Evolutionary conservation across 2,888 invertebrate genomes (phyloP).

Genomic region (Tipula confusa): DNA sequence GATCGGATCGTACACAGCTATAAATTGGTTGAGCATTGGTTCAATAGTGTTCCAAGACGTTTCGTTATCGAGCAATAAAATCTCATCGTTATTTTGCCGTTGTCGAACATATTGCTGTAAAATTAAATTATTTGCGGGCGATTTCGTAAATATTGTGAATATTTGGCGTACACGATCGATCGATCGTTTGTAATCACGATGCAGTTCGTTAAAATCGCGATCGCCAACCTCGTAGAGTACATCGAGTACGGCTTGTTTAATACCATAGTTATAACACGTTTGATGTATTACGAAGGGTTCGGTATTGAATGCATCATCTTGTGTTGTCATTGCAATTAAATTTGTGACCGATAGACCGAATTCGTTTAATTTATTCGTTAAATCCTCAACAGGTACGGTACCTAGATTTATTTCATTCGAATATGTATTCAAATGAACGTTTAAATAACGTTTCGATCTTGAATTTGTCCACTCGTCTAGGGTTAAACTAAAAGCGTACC

Average conservation of each 20-base stretch:
- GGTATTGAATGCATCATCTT: background rate
- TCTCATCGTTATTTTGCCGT: background rate
- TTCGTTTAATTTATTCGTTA: background rate
- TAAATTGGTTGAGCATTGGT: slow-evolving; percentile 26
- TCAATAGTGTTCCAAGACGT: slow-evolving; percentile 29
- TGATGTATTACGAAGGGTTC: background rate
- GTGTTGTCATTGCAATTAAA: slow-evolving; percentile 27
- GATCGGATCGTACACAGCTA: background rate
- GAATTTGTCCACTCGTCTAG: slow-evolving; percentile 29
- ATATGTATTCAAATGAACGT: slow-evolving; percentile 25
- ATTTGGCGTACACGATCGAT: background rate
- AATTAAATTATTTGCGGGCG: background rate
- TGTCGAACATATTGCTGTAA: background rate
- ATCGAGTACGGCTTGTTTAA: slow-evolving; percentile 12
- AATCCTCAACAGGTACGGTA: background rate
- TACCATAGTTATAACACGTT: slow-evolving; percentile 25
- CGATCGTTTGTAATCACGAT: background rate
- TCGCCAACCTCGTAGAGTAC: background rate
- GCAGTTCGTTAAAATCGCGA: background rate
- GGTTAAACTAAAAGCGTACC: slow-evolving; percentile 20
- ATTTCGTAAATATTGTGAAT: background rate
- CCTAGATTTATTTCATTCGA: background rate
- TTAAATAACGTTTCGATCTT: background rate
- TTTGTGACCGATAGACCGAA: background rate
- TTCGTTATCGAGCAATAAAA: background rate